Evolutionary conservation across 2,888 invertebrate species (phyloP).

Genomic region (Pseudanteris insignis): DNA sequence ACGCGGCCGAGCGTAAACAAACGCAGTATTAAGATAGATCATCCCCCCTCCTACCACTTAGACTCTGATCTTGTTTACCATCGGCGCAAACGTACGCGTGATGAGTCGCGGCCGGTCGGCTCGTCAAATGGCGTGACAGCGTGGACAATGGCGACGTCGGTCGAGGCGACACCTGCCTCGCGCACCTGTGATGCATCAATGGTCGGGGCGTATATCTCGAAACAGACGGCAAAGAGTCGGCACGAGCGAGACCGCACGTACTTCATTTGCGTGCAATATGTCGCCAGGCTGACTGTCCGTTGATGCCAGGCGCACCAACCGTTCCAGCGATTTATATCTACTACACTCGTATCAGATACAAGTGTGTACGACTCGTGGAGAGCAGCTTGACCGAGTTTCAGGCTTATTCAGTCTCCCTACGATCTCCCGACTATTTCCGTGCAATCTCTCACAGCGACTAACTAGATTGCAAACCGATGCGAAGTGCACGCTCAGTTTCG

Average conservation of each 20-base stretch:
- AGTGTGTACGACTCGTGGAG: slow-evolving; percentile 39
- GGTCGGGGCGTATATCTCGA: slow-evolving; percentile 14
- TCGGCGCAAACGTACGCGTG: slow-evolving; percentile 2
- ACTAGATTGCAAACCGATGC: slow-evolving; percentile 53
- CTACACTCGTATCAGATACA: slow-evolving; percentile 40
- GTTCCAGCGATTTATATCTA: slow-evolving; percentile 39
- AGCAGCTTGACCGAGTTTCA: slow-evolving; percentile 46
- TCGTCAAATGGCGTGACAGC: slow-evolving; percentile 17
- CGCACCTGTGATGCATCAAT: slow-evolving; percentile 29
- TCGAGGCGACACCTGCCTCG: slow-evolving; percentile 29
- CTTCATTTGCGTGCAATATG: slow-evolving; percentile 52
- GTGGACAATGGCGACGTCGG: slow-evolving; percentile 11
- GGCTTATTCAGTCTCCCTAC: slow-evolving; percentile 42
- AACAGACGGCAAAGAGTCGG: background rate
- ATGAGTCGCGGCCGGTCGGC: slow-evolving; percentile 15
- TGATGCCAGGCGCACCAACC: slow-evolving; percentile 38
- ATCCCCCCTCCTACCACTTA: too few relatives aligned
- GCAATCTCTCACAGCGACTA: slow-evolving; percentile 56
- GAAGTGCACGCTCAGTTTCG: slow-evolving; percentile 8
- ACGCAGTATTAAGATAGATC: slow-evolving; percentile 3
- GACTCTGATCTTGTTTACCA: slow-evolving; percentile 12
- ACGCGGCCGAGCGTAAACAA: slow-evolving; percentile 7
- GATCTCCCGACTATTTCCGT: slow-evolving; percentile 59
- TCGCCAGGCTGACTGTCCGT: slow-evolving; percentile 42
- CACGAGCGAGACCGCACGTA: slow-evolving; percentile 23